Conservation (phyloP, 2,888 invertebrate species). For the Sesamia inferens region DNA sequence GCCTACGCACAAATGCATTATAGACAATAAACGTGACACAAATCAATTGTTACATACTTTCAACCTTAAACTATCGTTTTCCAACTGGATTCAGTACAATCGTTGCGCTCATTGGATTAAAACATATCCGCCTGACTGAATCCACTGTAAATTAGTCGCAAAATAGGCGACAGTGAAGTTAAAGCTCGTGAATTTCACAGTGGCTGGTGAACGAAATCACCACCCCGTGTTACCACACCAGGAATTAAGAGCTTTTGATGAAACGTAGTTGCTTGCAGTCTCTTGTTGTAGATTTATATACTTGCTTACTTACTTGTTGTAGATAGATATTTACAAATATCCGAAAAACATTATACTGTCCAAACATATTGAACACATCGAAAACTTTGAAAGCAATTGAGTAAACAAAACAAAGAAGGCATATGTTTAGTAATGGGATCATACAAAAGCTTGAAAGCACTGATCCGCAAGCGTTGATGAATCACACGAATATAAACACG, state of each 20-base stretch:
- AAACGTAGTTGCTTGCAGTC: background rate
- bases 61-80: background rate
- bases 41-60: background rate
- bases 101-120: background rate
- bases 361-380: conserved; percentile 33
- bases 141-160: background rate
- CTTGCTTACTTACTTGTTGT: background rate
- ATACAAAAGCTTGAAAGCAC: conserved; percentile 73
- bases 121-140: background rate
- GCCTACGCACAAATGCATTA: background rate
- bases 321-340: background rate
- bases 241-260: background rate
- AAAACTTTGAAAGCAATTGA: conserved; percentile 61
- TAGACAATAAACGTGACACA: background rate
- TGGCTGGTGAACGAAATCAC: background rate
- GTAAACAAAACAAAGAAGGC: conserved; percentile 48
- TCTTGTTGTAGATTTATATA: no score
- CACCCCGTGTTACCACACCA: background rate
- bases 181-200: background rate
- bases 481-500: conserved; percentile 86
- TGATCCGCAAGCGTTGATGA: conserved; percentile 83
- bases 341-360: conserved; percentile 3
- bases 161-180: background rate
- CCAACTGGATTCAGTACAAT: background rate
- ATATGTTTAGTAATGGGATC: conserved; percentile 77